Base-by-base conservation (phyloP, 2,888 invertebrate genomes). In the Aspidiotus destructor region DNA sequence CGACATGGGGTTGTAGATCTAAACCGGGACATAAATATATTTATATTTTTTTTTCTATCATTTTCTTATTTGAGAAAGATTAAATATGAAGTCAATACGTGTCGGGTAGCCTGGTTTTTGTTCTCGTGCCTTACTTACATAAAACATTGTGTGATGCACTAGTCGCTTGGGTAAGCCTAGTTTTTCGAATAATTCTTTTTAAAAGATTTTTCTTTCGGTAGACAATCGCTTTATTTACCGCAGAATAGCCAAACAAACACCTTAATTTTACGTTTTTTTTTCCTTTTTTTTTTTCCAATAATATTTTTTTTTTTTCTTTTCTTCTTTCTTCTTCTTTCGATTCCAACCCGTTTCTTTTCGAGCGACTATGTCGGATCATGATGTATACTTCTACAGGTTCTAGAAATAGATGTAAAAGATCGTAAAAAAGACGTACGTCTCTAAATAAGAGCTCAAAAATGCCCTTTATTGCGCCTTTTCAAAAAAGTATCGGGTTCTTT, bases 171-270 rank as follows among this genome's bases (percentile, higher is more conserved):
- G 67, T 67, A 67, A 42, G 58, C 67, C 67, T 67, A 55, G 67
- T 67, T 67, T n/a, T 67, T 60, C 67, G 55, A 65, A 28, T 28
- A 28, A 28, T 67, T 67, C 58, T 60, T 60, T 67, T 28, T 67
- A 60, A 48, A 67, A 67, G 52, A 40, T 67, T 67, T 60, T 67
- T 55, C 58, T 67, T 67, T 58, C 60, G 67, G 67, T 67, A 67
- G 67, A 67, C 57, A 67, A 60, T 58, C 60, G 67, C 67, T 67
- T 67, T 67, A 67, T 67, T 67, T 67, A 67, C 67, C 58, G 67
- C 67, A 52, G 60, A 60, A 55, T 67, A 67, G 67, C 67, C 67
- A 67, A 60, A 67, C 67, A 67, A 67, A 67, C 67, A 67, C 67
- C 67, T 44, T 52, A 13, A 58, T 58, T 58, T 65, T 67, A 55